These are phyloP conservation scores for Eupeodes latifasciatus DNA, from an alignment of 2,888 invertebrate genomes.

Conservation along the genomic window DNA sequence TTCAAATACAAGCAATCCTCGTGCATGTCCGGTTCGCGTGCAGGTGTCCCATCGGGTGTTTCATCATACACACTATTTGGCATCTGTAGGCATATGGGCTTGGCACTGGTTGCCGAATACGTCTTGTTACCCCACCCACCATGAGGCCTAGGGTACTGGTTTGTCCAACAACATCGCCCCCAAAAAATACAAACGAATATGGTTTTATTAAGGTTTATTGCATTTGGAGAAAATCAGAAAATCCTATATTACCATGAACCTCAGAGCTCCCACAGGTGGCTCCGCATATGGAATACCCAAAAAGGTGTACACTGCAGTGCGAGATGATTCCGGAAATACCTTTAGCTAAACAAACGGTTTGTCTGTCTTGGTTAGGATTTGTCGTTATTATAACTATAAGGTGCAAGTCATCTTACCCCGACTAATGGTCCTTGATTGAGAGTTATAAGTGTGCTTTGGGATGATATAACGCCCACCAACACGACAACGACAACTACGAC, in stretches of 20 bases:
- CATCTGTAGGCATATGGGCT: constrained; percentile 89
- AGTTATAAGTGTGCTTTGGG: constrained; percentile 68
- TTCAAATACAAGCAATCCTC: constrained; percentile 97
- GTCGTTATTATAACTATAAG: constrained; percentile 39
- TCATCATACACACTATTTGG: constrained; percentile 83
- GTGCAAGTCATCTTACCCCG: constrained; percentile 71
- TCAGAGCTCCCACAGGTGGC: constrained; percentile 89
- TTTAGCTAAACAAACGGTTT: constrained; percentile 85
- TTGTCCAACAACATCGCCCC: neutral
- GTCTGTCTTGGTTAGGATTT: constrained; percentile 34
- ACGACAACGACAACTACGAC: constrained; percentile 1
- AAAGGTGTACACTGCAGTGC: constrained; percentile 88
- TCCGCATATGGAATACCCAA: constrained; percentile 93
- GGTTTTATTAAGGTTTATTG: constrained; percentile 48
- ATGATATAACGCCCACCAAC: constrained; percentile 27
- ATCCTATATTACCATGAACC: constrained; percentile 88
- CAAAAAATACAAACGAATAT: neutral
- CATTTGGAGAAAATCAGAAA: constrained; percentile 67
- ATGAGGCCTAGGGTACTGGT: constrained; percentile 89
- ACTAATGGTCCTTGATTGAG: constrained; percentile 75
- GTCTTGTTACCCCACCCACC: constrained; percentile 86
- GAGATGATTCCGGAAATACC: constrained; percentile 87
- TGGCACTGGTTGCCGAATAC: constrained; percentile 88
- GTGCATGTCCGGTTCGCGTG: constrained; percentile 77
- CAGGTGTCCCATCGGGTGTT: constrained; percentile 78